phyloP scores from a whole-genome alignment of 2,797 vertebrate species.

The Serranus cabrilla region DNA sequence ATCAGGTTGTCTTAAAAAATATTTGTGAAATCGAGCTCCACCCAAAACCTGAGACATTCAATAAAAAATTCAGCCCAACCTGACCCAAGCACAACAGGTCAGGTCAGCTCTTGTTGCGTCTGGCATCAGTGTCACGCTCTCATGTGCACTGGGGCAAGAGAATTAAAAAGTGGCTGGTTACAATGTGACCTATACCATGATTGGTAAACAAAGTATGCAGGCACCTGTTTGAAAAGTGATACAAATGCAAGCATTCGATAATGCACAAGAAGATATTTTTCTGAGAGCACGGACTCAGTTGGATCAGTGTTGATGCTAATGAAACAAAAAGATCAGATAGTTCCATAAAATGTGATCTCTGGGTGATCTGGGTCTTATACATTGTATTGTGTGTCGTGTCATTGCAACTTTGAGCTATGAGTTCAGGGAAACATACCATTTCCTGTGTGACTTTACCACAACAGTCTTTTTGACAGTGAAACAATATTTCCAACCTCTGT shows the following conservation, averaged over 20 bases:
- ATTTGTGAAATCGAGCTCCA: slow-evolving; percentile 40
- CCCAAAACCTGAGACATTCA: slow-evolving; percentile 35
- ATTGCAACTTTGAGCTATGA: background rate
- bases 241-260: background rate
- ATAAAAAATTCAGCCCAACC: slow-evolving; percentile 55
- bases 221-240: slow-evolving; percentile 1
- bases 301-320: background rate
- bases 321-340: background rate
- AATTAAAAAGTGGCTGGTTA: slow-evolving; percentile 14
- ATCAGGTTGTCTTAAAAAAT: background rate
- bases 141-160: slow-evolving; percentile 13
- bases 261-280: background rate
- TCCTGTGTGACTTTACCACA: slow-evolving; percentile 44
- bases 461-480: slow-evolving; percentile 20
- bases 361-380: slow-evolving; percentile 3
- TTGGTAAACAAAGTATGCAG: background rate
- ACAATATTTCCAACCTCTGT: slow-evolving; percentile 19
- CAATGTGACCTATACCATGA: slow-evolving; percentile 17
- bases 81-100: slow-evolving; percentile 42
- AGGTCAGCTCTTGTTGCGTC: slow-evolving; percentile 51
- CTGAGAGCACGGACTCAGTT: background rate
- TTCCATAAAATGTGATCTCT: background rate
- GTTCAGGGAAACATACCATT: slow-evolving; percentile 25
- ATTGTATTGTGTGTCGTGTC: background rate
- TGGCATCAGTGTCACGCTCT: slow-evolving; percentile 37